phyloP scores from a whole-genome alignment of 2,113 vertebrate species.

The Rhagologus leucostigma region DNA sequence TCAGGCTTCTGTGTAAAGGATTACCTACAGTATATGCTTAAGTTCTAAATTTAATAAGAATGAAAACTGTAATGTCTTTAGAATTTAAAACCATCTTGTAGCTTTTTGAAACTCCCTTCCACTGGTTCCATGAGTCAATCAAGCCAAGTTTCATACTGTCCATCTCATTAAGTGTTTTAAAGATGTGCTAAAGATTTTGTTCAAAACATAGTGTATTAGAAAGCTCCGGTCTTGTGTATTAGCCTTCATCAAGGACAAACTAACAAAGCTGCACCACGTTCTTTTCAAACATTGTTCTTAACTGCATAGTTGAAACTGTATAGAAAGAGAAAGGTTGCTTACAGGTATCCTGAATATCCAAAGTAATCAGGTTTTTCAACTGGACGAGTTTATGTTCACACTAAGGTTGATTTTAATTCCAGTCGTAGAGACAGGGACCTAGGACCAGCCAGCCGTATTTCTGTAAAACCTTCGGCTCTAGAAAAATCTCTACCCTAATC shows the following conservation, averaged over 20 bases:
- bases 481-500: conserved; percentile 3
- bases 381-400: neutral
- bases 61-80: neutral
- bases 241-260: neutral
- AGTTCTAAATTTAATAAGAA: neutral
- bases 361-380: neutral
- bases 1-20: neutral
- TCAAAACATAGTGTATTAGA: conserved; percentile 43
- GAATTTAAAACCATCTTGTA: neutral
- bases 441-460: neutral
- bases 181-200: conserved; percentile 10
- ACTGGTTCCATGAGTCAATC: neutral
- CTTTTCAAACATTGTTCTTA: conserved; percentile 29
- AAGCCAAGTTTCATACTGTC: neutral
- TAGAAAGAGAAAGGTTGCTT: conserved; percentile 24
- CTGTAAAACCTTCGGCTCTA: neutral
- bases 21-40: neutral
- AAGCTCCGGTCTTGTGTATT: conserved; percentile 36
- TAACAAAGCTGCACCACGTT: neutral
- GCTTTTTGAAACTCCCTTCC: neutral
- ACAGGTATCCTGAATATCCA: conserved; percentile 13
- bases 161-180: conserved; percentile 2
- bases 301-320: conserved; percentile 71
- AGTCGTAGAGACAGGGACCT: neutral
- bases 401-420: neutral